phyloP scores from a whole-genome alignment of 2,797 vertebrate genomes.

The Helarctos malayanus region DNA sequence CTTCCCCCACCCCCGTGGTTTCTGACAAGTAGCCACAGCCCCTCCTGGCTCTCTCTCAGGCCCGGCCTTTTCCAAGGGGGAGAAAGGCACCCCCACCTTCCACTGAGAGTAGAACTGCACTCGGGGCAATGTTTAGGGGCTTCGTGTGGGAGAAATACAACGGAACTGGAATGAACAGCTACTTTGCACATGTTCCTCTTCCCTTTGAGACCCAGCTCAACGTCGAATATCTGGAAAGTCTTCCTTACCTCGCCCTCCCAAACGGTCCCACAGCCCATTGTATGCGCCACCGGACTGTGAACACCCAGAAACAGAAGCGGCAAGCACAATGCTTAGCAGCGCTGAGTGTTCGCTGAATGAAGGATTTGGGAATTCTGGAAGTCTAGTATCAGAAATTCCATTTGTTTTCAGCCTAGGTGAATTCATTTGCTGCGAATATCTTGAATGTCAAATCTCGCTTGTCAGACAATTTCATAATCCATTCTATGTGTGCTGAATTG shows the following conservation, averaged over 20 bases:
- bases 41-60: not conserved
- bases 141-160: not conserved
- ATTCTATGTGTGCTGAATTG: slow-evolving; percentile 66
- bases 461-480: slow-evolving; percentile 58
- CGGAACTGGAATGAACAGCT: slow-evolving; percentile 25
- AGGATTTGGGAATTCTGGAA: slow-evolving; percentile 61
- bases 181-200: slow-evolving; percentile 37
- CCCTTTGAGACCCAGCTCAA: not conserved
- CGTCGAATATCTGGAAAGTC: not conserved
- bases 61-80: slow-evolving; percentile 26
- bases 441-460: slow-evolving; percentile 67
- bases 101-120: not conserved
- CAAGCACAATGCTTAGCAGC: not conserved
- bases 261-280: not conserved
- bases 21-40: slow-evolving; percentile 19
- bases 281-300: not conserved
- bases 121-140: not conserved
- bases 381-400: slow-evolving; percentile 64
- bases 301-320: not conserved
- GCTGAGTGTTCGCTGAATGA: not conserved
- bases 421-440: slow-evolving; percentile 51
- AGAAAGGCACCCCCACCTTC: not conserved
- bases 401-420: slow-evolving; percentile 66
- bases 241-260: not conserved
- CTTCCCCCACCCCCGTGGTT: slow-evolving; percentile 69